Base-by-base conservation (phyloP, 2,113 vertebrate genomes). In the Pongo pygmaeus region DNA sequence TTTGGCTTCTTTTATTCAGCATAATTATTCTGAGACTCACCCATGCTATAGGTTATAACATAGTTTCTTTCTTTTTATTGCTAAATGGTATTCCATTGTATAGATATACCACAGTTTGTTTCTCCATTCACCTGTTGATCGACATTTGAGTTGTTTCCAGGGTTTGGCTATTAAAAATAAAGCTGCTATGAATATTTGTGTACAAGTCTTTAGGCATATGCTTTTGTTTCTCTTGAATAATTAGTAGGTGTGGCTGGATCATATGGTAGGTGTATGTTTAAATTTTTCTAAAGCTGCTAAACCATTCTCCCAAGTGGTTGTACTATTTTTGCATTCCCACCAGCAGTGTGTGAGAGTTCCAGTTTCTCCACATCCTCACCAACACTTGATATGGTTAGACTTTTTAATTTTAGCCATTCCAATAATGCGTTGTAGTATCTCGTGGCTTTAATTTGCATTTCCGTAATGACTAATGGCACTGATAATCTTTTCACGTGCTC, bases 1-100 rank as follows among this genome's bases (percentile, higher is more conserved):
- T 38, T 40, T 57, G 10, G 7, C 32, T 18, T 46, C 38, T 52
- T 70, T 69, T 18, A 16, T 57, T 79, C 17, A 16, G n/a, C 2
- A 2, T 27, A 77, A 18, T 43, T 80, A 48, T 70, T 88, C 46
- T 80, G 92, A 38, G 61, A 72, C 38, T 43, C 48, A 18, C 43
- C 61, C n/a, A 3, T 43, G 0, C 0, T 6, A n/a, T 18, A 23
- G 48, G 13, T 4, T 32, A 6, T 69, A 23, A 25, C 52, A 11
- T 5, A 25, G 77, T 23, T 43, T 91, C 10, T 80, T 81, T 70
- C 22, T 75, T 48, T 83, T 59, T 75, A 8, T 40, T 48, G 55
- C 57, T 48, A 20, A 23, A 12, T 32, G n/a, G 18, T 32, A 14
- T 14, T 48, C 23, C 40, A 1, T 61, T 1, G 40, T 8, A 10